These are phyloP conservation scores for Orthosia incerta DNA, from an alignment of 2,888 invertebrate species.

Conservation along the genomic window DNA sequence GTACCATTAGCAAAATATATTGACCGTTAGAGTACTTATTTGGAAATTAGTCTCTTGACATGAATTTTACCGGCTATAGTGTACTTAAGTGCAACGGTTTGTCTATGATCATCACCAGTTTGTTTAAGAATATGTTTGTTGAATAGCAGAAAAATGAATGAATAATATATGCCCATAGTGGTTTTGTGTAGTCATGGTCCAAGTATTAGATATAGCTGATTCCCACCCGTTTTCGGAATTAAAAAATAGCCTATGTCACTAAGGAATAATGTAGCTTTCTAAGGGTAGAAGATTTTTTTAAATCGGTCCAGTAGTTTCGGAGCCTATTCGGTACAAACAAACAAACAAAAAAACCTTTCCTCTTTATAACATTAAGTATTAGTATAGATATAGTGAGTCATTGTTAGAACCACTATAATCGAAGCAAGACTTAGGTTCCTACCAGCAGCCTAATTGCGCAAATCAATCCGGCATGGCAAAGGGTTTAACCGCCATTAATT, in stretches of 20 bases:
- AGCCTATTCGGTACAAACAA: too few relatives aligned
- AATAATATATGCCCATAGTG: not conserved
- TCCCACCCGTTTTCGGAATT: too few relatives aligned
- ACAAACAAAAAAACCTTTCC: too few relatives aligned
- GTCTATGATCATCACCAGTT: slow-evolving; percentile 6
- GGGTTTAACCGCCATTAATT: too few relatives aligned
- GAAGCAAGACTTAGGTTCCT: not conserved
- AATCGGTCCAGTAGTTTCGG: too few relatives aligned
- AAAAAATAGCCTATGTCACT: too few relatives aligned
- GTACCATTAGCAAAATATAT: slow-evolving; percentile 6
- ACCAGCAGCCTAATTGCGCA: too few relatives aligned
- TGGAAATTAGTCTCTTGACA: slow-evolving; percentile 54
- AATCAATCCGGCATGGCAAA: too few relatives aligned
- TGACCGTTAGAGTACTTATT: slow-evolving; percentile 54
- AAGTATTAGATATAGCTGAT: not conserved
- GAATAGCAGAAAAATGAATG: slow-evolving; percentile 6
- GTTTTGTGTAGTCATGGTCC: not conserved
- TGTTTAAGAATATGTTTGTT: slow-evolving; percentile 16
- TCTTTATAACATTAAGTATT: too few relatives aligned
- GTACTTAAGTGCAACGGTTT: slow-evolving; percentile 52
- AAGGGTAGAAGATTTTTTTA: too few relatives aligned
- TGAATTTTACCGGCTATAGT: slow-evolving; percentile 38
- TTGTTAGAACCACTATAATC: not conserved
- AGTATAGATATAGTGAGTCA: not conserved
- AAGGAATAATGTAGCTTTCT: too few relatives aligned